Base-by-base conservation (phyloP, 2,797 vertebrate genomes). In the Pelobates cultripes region DNA sequence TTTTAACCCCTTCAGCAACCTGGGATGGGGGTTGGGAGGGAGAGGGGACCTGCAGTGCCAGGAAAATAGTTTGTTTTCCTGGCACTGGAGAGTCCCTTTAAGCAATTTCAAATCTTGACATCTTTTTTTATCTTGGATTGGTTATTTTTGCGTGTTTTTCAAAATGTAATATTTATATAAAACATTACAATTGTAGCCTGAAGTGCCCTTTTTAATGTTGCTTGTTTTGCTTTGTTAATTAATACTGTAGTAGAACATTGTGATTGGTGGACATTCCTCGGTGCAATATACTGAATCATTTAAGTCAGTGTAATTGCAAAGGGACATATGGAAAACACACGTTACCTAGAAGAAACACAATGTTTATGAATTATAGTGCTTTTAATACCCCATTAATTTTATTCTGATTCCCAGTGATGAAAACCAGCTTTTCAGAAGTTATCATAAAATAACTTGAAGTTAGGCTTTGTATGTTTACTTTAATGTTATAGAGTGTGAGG, bases 291-390 rank as follows among this genome's bases (percentile, higher is more conserved):
- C 75, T 84, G 71, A 79, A 79, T 73, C 64, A 63, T 77, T 60
- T 76, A 60, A 51, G 61, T 73, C 61, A 64, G 8, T 79, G 43
- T 72, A 79, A 84, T 84, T 84, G 67, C 57, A 75, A 57, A 14
- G 73, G 60, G 77, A 79, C 88, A 90, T 89, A 87, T 89, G 89
- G 87, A 86, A 82, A 89, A 70, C 88, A 90, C 82, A 88, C 87
- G 88, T 88, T 79, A 82, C 75, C 73, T 84, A 73, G 57, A 84
- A 84, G 73, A 68, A 84, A 80, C 77, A 79, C 79, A 72, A 84
- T 80, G 77, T 79, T 84, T 79, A 79, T 79, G 82, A 84, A 84
- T 84, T 84, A 84, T 76, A 84, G 82, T 72, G 57, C 73, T 84
- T 79, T 84, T 79, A 79, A 84, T 84, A 79, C 82, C 77, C 77